These are phyloP conservation scores for Scomberomorus guttatus DNA, from an alignment of 2,797 vertebrate species.

Conservation along the genomic window DNA sequence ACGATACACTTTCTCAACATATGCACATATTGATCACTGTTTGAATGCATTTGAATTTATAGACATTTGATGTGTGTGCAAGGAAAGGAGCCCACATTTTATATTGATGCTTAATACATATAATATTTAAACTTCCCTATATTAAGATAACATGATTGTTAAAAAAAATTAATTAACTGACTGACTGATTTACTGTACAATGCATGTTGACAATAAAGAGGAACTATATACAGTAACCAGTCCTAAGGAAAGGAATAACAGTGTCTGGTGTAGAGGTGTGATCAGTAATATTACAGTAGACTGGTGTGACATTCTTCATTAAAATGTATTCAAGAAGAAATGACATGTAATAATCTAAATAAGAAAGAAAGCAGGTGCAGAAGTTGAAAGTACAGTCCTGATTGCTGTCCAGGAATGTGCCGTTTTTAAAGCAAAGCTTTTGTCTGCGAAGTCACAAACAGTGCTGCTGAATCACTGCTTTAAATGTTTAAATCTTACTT, in stretches of 20 bases:
- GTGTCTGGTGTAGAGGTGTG: background rate
- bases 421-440: background rate
- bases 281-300: background rate
- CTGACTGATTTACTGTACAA: background rate
- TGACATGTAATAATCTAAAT: background rate
- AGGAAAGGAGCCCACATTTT: background rate
- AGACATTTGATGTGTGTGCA: background rate
- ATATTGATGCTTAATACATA: background rate
- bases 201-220: background rate
- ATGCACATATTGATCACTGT: background rate
- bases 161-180: background rate
- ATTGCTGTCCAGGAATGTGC: background rate
- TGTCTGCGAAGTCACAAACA: constrained; percentile 2
- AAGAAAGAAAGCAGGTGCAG: background rate
- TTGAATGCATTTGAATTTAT: background rate
- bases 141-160: background rate
- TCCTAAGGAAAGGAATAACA: background rate
- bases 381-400: background rate
- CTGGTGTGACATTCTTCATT: background rate
- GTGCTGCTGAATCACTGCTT: background rate
- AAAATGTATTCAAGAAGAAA: background rate
- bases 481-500: constrained; percentile 23
- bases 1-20: too few species aligned
- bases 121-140: background rate
- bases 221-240: background rate